Evolutionary conservation across 2,113 vertebrate species (phyloP).

Genomic region (Aspidoscelis tigris): DNA sequence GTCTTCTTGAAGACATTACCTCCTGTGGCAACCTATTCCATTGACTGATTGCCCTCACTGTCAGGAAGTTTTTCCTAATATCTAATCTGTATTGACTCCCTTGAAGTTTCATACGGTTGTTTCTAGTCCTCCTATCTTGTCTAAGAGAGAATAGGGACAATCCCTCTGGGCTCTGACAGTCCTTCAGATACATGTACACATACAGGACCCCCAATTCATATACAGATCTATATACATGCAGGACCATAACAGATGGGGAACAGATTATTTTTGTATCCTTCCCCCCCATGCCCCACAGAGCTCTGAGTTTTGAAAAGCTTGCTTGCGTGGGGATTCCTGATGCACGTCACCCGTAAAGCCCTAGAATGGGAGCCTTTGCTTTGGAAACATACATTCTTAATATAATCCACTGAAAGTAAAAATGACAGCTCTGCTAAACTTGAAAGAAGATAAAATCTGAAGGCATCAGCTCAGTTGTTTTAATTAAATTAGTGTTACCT

Average conservation of each 20-base stretch:
- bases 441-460: not conserved
- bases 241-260: not conserved
- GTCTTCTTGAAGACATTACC: too few relatives aligned
- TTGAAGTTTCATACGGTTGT: too few relatives aligned
- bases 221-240: not conserved
- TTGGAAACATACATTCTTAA: not conserved
- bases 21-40: too few relatives aligned
- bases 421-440: not conserved
- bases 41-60: too few relatives aligned
- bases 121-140: too few relatives aligned
- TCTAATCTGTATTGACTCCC: too few relatives aligned
- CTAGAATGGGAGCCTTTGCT: not conserved
- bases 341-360: not conserved
- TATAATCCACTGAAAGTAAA: not conserved
- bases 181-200: too few relatives aligned
- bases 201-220: not conserved
- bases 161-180: too few relatives aligned
- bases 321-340: not conserved
- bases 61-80: too few relatives aligned
- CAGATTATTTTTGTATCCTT: too few relatives aligned
- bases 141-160: not conserved
- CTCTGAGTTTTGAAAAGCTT: not conserved
- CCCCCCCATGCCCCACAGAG: not conserved
- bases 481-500: slow-evolving; percentile 31
- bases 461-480: not conserved